Base-by-base conservation (phyloP, 2,113 vertebrate genomes). In the Hippocampus barbouri region DNA sequence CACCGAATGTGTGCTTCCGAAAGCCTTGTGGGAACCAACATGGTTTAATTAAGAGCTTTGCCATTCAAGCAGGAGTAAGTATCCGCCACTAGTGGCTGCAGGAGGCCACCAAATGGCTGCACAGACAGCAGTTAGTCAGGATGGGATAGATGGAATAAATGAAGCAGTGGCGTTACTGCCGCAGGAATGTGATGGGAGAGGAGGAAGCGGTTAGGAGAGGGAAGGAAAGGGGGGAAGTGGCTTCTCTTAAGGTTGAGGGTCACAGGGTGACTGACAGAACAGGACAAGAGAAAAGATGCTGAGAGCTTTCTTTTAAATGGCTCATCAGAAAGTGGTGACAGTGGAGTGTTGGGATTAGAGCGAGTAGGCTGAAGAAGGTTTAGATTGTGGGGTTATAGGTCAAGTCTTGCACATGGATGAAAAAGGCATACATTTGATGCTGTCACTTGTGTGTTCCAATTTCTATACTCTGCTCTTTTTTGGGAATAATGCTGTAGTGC, bases 31-130 rank as follows among this genome's bases (percentile, higher is more conserved):
- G 68, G 51, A 72, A 73, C 66, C 72, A 65, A 61, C 20, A 75
- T 7, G 47, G 27, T 14, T 83, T 88, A 87, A 89, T 90, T 88
- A 72, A 54, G 66, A 56, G 56, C 21, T 72, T 85, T 56, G 27
- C 68, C 77, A 83, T 78, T 76, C 2, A 43, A 75, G 75, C 78
- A 64, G 69, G 69, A 71, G 71, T 59, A 80, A 66, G 38, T 81
- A 18, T 45, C 63, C 63, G 23, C 63, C 63, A 65, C 83, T 82
- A 25, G 38, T 79, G 69, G 87, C 83, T 80, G 76, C 66, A 82
- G 64, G 18, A 67, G 80, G 66, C 78, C 73, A 66, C 65, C 49
- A 41, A 60, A 68, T 73, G 83, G 71, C 70, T 69, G 68, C 56
- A 40, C 79, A 82, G 54, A 23, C 57, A 12, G 70, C 45, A 30